Base-by-base conservation (phyloP, 1,140 invertebrate species). In the Phymastichus coffea region DNA sequence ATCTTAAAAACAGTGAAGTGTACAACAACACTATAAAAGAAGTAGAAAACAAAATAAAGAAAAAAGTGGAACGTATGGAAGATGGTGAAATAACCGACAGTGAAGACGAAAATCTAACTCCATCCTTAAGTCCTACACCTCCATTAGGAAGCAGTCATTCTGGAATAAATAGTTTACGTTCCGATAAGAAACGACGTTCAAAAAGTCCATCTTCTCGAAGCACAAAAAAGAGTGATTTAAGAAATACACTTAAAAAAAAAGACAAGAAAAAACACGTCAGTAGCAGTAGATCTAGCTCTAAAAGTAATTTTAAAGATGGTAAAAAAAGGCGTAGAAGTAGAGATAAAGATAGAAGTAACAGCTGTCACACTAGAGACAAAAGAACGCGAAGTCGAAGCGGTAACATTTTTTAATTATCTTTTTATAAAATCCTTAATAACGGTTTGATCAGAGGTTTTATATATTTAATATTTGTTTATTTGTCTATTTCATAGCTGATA, bases 1-100 rank as follows among this genome's bases (percentile, higher is more conserved):
- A 87, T 70, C 77, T 88, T 17, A 87, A 87, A 66, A 84, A 86
- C 47, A 87, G 86, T 76, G 68, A 80, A 35, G 83, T 88, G 19
- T 88, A 84, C 73, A 85, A 85, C 67, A 84, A 85, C 61, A 84
- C 84, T 19, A 83, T 87, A 1, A 85, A 85, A 67, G 81, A 85
- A 69, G 84, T 84, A 35, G 86, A 88, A 71, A 84, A 85, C 64
- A 83, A 86, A 66, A 82, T 83, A 46, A 83, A 82, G 59, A 82
- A 81, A 60, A 87, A 84, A 69, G 82, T 80, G 41, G 83, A 85
- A 26, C 79, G 80, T 61, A 83, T 83, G 76, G 83, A 87, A 75
- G 85, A 87, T 66, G 85, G 84, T 1, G 85, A 85, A 78, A 73
- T 85, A 35, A 81, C 82, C 25, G 84, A 87, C 35, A 82, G 81